phyloP scores from a whole-genome alignment of 2,888 invertebrate genomes.

The Ennomos fuscantarius region DNA sequence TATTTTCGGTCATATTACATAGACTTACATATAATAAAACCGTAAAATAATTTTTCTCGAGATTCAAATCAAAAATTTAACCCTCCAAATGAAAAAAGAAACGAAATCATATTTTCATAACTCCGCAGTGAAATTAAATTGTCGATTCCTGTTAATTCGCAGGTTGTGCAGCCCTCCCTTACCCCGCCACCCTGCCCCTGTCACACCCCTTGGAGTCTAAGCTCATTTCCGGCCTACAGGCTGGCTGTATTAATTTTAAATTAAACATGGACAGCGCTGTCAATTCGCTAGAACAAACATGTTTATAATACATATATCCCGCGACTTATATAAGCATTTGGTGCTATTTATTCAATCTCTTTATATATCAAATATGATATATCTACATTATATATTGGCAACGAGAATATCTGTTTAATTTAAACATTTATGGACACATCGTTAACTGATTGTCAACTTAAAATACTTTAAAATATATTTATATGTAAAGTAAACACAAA shows the following conservation, averaged over 20 bases:
- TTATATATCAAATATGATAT: too few species aligned
- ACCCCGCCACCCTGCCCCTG: constrained; percentile 40
- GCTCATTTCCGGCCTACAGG: constrained; percentile 89
- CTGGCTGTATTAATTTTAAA: constrained; percentile 90
- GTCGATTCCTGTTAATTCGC: constrained; percentile 60
- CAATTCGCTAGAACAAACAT: constrained; percentile 53
- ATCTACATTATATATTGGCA: too few species aligned
- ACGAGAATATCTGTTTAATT: too few species aligned
- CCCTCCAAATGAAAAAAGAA: constrained; percentile 16
- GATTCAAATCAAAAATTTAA: background rate
- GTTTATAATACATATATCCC: background rate
- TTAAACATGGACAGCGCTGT: constrained; percentile 80
- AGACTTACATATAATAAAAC: too few species aligned
- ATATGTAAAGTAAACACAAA: too few species aligned
- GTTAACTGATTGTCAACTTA: too few species aligned
- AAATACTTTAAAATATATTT: too few species aligned
- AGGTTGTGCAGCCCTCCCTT: constrained; percentile 46
- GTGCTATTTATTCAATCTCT: too few species aligned
- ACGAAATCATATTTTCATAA: constrained; percentile 15
- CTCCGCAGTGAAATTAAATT: constrained; percentile 28
- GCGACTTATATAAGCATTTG: constrained; percentile 1
- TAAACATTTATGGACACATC: too few species aligned
- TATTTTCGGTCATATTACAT: too few species aligned
- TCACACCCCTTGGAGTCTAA: constrained; percentile 78
- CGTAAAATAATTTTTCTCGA: too few species aligned